Conservation (phyloP, 2,113 vertebrate genomes). For the Psephotus haematonotus region DNA sequence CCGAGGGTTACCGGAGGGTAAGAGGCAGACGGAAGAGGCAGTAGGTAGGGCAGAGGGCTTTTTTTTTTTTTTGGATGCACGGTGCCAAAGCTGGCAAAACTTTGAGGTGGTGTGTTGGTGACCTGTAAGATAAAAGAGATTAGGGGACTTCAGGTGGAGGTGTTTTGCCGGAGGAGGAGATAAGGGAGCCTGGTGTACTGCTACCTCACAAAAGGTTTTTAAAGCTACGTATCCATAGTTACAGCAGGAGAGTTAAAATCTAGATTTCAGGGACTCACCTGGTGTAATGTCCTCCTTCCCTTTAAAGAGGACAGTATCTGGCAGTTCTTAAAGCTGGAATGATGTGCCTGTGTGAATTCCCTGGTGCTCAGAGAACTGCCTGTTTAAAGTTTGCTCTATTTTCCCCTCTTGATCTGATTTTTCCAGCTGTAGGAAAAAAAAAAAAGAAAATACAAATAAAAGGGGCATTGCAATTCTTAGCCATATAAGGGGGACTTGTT, state of each 20-base stretch:
- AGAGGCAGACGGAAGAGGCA: neutral
- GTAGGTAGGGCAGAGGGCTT: neutral
- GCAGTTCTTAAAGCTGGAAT: slow-evolving; percentile 22
- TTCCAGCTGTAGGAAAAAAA: neutral
- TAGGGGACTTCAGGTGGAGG: neutral
- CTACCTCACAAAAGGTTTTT: slow-evolving; percentile 20
- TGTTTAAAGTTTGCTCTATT: slow-evolving; percentile 50
- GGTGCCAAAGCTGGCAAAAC: neutral
- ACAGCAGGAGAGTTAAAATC: slow-evolving; percentile 40
- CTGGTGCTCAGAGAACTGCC: neutral
- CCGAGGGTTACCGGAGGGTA: neutral
- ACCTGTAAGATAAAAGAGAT: neutral
- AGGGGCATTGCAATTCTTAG: neutral
- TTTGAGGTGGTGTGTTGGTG: neutral
- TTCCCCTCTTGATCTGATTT: slow-evolving; percentile 43
- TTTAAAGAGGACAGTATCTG: slow-evolving; percentile 51
- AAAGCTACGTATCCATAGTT: slow-evolving; percentile 61
- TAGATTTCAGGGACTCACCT: slow-evolving; percentile 46
- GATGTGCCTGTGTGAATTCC: slow-evolving; percentile 29
- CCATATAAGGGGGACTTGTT: slow-evolving; percentile 53
- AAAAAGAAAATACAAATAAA: neutral
- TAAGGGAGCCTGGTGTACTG: neutral
- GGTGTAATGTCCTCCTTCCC: slow-evolving; percentile 50
- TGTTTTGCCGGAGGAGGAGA: neutral
- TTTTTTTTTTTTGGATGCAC: neutral